Evolutionary conservation across 2,797 vertebrate species (phyloP), one percentile per base, ranked within the genome.

Genomic region (Galagoides demidoff): DNA sequence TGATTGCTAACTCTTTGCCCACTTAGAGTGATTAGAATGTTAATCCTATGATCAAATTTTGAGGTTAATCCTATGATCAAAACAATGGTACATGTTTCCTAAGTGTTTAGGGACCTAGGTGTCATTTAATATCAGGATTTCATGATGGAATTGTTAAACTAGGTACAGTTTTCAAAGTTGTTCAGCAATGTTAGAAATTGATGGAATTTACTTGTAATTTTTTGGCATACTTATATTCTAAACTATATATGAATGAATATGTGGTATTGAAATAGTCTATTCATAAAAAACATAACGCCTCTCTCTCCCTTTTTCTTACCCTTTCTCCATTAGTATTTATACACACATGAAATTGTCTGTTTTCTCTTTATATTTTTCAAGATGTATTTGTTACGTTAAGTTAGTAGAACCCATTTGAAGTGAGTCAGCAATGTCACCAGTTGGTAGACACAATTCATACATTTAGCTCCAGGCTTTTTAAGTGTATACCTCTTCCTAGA

Each of bases 101-200:
- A 29, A 94, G 37, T 85, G 43, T 45, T 7, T 12, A 14, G 39
- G 34, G 55, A 45, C 34, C 63, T 5, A 95, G 83, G 31, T 9
- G 89, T 55, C 71, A 13, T 91, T 89, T n/a, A 63, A 49, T 83
- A 66, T 27, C 55, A 96, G 93, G n/a, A 37, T 83, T 79, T 95
- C 73, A 49, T 74, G 71, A 45, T 71, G 73, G 63, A 89, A 63
- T n/a, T 87, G 7, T 76, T 92, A 93, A 31, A 6, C 25, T 89
- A 86, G 66, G 34, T 61, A 37, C 9, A 76, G 43, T 88, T 95
- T 93, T 25, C 27, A 49, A 63, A 87, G 78, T 43, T 66, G 4
- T 66, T 63, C 10, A 63, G 13, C 49, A 29, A 86, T 78, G 12
- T 92, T 19, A 55, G 14, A 7, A 70, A 52, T 71, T 87, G 31